Conservation (phyloP, 1,140 invertebrate genomes). For the Drosophila pectinifera region DNA sequence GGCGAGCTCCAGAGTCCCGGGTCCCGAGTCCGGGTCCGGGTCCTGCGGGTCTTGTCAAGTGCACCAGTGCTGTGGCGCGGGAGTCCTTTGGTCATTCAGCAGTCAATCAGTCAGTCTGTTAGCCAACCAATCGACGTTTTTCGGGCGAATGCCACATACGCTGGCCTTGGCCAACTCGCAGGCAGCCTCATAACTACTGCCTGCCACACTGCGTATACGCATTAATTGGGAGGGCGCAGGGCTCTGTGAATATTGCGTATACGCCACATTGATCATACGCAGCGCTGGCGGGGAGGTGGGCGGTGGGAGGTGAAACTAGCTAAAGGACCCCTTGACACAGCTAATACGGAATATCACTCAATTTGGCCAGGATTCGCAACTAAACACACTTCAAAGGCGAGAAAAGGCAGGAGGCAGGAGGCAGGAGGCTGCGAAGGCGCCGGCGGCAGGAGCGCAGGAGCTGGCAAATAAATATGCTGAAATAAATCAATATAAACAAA, state of each 20-base stretch:
- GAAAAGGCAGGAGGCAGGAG: not conserved
- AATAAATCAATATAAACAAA: slow-evolving; percentile 55
- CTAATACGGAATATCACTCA: no score
- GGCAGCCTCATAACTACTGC: not conserved
- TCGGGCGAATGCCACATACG: not conserved
- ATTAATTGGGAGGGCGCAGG: not conserved
- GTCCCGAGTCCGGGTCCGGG: not conserved
- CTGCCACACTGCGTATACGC: not conserved
- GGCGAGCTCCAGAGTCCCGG: no score
- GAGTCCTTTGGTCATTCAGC: not conserved
- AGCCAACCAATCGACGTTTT: not conserved
- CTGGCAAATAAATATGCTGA: slow-evolving; percentile 30
- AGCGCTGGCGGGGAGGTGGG: not conserved
- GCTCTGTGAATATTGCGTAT: slow-evolving; percentile 9
- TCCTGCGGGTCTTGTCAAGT: slow-evolving; percentile 5
- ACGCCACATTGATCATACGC: slow-evolving; percentile 42
- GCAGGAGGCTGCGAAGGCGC: not conserved
- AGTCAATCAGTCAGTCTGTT: not conserved
- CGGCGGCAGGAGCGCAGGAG: not conserved
- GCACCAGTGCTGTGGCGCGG: not conserved
- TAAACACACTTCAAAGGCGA: no score
- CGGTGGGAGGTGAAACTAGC: not conserved
- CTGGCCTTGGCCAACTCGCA: no score
- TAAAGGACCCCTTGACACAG: not conserved
- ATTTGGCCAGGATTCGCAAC: no score